Base-by-base conservation (phyloP, 2,113 vertebrate species). In the Mobula hypostoma region DNA sequence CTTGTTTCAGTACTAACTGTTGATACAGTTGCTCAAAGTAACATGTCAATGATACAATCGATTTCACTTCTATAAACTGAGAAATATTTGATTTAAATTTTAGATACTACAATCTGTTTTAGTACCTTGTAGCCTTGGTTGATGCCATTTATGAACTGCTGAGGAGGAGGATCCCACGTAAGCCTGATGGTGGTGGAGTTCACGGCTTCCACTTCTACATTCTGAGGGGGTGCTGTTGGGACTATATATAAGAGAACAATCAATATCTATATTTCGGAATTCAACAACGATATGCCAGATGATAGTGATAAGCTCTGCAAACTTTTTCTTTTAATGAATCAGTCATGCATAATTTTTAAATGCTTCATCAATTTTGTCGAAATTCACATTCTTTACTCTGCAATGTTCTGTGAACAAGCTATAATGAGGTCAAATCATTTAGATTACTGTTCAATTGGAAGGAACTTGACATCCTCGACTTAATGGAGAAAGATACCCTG, bases 71-170 rank as follows among this genome's bases (percentile, higher is more conserved):
- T 48, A 48, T 17, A 72, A 72, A 40, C 17, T 17, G 36, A 17
- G 11, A n/a, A 27, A 19, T 24, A 27, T 40, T 72, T 70, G 36
- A 48, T 72, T 92, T 12, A 24, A 72, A 5, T 72, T 92, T 58
- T 58, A n/a, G 2, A 29, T 61, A n/a, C 19, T 68, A 12, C 24
- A 15, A 14, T 93, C 8, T 24, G 48, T 17, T 5, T 1, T 5
- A 95, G 95, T 96, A 98, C 99, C 98, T 99, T 99, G 96, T 99
- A 99, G 0, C 99, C 99, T 95, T 99, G 99, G 97, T 99, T 99
- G 95, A 99, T 99, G 87, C 98, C 98, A 0, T 99, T 99, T 95
- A 99, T 98, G 95, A 99, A 99, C 95, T 99, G 98, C 94, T 99
- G 98, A 2, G 98, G 98, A 0, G 99, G 98, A 4, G 98, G 98